Base-by-base conservation (phyloP, 2,888 invertebrate genomes). In the Pinctada fucata region DNA sequence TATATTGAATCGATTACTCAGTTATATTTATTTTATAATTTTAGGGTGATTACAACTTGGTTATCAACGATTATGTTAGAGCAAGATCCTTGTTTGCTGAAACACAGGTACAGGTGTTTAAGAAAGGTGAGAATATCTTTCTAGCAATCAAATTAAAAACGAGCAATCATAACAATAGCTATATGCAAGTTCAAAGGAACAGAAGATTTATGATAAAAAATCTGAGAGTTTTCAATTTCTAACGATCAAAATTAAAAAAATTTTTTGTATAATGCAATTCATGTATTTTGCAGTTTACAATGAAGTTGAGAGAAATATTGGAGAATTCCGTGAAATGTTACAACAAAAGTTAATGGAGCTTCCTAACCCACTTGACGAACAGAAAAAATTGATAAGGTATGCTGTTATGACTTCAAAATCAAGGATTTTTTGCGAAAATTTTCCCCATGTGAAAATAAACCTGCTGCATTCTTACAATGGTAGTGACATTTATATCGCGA, bases 61-160 rank as follows among this genome's bases (percentile, higher is more conserved):
- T 99, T 47, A 97, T 99, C 80, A 99, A 98, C 91, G 99, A 99
- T 92, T 99, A 99, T 92, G 96, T 97, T 1, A 94, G 99, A 87
- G 99, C 98, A 3, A 98, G 97, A 92, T 97, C 98, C 90, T 94
- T 99, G 49, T 99, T 99, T 94, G 96, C 97, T 79, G 97, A 97
- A 92, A 97, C 97, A 51, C 97, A 98, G 92, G 95, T 98, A 16
- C 95, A 88, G 72, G 88, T 92, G 0, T 93, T 93, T 75, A 91
- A 89, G 79, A 92, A 91, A 90, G 92, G 92, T 92, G 82, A 83
- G 58, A 13, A 31, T 31, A 31, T 31, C 31, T 31, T 31, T 31
- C 1, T 31, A 31, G 31, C 31, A 31, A 31, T 31, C 31, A 31
- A 31, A 31, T 31, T 31, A 31, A 31, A 31, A 31, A 31, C 31